A percentile compares a stretch with the other conserved stretches of the same genome.
phyloP scores from a whole-genome alignment of 2,888 invertebrate genomes.

The Diarsia mendica region DNA sequence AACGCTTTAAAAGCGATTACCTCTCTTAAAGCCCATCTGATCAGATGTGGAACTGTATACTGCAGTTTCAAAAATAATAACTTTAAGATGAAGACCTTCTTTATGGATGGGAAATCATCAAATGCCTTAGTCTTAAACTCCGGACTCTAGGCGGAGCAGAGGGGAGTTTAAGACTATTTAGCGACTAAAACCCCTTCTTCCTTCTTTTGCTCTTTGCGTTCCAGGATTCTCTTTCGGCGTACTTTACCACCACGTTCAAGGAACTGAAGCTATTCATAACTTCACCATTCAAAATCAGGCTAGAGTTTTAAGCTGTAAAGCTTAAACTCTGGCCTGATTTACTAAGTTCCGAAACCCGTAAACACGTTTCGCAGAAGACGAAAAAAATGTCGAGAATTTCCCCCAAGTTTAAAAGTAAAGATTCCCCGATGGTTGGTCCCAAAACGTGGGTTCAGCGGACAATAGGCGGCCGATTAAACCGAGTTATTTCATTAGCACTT shows the following conservation, averaged over 20 bases:
- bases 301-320: too few relatives aligned
- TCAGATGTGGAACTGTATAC: background rate
- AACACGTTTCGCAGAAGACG: background rate
- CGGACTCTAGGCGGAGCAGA: too few relatives aligned
- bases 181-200: too few relatives aligned
- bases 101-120: too few relatives aligned
- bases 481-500: slow-evolving; percentile 81
- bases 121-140: too few relatives aligned
- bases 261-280: background rate
- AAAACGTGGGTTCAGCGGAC: slow-evolving; percentile 63
- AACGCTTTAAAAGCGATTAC: too few relatives aligned
- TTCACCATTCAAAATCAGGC: too few relatives aligned
- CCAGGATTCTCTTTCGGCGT: too few relatives aligned
- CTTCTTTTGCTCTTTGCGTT: too few relatives aligned
- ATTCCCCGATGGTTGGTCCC: slow-evolving; percentile 44
- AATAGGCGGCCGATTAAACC: slow-evolving; percentile 75
- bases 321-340: background rate
- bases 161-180: too few relatives aligned
- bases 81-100: background rate
- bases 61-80: background rate
- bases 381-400: slow-evolving; percentile 4
- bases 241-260: background rate
- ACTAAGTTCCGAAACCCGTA: background rate
- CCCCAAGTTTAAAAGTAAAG: slow-evolving; percentile 23
- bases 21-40: background rate